Evolutionary conservation across 2,113 vertebrate genomes (phyloP).

Genomic region (Paedocypris sp.): DNA sequence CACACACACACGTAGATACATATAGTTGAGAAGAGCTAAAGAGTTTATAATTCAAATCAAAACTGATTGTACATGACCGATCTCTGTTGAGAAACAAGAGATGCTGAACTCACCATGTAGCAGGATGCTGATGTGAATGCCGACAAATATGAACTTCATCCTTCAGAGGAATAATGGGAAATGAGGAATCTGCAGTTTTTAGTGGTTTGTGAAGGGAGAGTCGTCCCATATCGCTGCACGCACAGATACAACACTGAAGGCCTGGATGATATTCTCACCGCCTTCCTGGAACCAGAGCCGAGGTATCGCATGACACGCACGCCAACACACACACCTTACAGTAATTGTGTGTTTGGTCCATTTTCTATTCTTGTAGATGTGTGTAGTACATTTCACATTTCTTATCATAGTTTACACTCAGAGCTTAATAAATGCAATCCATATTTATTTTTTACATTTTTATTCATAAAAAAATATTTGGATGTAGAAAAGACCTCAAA

Average conservation of each 20-base stretch:
- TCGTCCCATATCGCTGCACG: neutral
- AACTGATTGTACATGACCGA: too few species aligned
- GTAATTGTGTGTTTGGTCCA: too few species aligned
- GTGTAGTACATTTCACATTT: too few species aligned
- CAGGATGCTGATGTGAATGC: conserved; percentile 52
- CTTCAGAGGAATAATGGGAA: conserved; percentile 15
- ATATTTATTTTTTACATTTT: too few species aligned
- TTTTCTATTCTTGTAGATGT: too few species aligned
- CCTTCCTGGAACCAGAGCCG: conserved; percentile 54
- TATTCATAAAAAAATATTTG: too few species aligned
- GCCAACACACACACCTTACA: conserved; percentile 35
- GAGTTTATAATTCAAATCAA: too few species aligned
- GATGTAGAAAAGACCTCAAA: too few species aligned
- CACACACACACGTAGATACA: too few species aligned
- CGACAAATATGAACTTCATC: conserved; percentile 51
- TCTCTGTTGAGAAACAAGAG: neutral
- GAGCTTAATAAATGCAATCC: too few species aligned
- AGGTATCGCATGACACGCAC: conserved; percentile 42
- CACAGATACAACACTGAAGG: conserved; percentile 1
- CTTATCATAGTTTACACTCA: too few species aligned
- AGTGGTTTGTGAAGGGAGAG: neutral
- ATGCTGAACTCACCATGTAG: conserved; percentile 53
- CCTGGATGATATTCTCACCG: conserved; percentile 30
- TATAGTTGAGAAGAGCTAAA: too few species aligned
- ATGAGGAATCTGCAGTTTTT: neutral